Percentiles rank a stretch among this genome's conserved stretches.
Conservation (phyloP, 1,140 invertebrate genomes). For the Bicyclus anynana region DNA sequence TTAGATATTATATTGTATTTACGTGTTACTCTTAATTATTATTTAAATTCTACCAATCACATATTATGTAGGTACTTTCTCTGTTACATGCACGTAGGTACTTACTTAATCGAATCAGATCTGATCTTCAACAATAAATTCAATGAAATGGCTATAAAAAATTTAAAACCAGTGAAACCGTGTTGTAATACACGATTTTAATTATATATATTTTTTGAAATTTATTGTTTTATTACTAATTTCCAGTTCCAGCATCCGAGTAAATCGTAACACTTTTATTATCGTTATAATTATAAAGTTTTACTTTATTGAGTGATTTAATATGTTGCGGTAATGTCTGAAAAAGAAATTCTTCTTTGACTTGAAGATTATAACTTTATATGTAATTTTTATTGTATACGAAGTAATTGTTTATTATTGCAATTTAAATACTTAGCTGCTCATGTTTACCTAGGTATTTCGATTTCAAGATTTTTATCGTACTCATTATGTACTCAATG, state of each 20-base stretch:
- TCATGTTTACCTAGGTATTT: too few relatives aligned
- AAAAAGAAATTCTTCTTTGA: neutral
- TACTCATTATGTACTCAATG: too few relatives aligned
- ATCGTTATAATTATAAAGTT: conserved; percentile 9
- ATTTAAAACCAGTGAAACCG: neutral
- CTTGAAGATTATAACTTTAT: neutral
- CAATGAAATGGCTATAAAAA: neutral
- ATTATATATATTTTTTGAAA: neutral
- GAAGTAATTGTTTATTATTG: too few relatives aligned
- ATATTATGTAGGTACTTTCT: too few relatives aligned
- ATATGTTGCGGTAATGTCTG: neutral
- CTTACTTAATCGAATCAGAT: too few relatives aligned
- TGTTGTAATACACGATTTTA: neutral
- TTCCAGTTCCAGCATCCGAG: conserved; percentile 8
- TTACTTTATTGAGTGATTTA: conserved; percentile 8
- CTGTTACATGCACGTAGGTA: too few relatives aligned
- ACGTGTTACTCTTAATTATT: too few relatives aligned
- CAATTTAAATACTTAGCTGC: too few relatives aligned
- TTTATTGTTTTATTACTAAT: conserved; percentile 15
- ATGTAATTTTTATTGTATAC: neutral
- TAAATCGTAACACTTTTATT: conserved; percentile 14
- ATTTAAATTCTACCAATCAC: too few relatives aligned
- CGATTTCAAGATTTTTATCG: too few relatives aligned
- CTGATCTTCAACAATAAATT: neutral
- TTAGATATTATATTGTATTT: too few relatives aligned